Evolutionary conservation across 2,797 vertebrate genomes (phyloP), one percentile per base, ranked within the genome.

Genomic region (Delichon dasypus): DNA sequence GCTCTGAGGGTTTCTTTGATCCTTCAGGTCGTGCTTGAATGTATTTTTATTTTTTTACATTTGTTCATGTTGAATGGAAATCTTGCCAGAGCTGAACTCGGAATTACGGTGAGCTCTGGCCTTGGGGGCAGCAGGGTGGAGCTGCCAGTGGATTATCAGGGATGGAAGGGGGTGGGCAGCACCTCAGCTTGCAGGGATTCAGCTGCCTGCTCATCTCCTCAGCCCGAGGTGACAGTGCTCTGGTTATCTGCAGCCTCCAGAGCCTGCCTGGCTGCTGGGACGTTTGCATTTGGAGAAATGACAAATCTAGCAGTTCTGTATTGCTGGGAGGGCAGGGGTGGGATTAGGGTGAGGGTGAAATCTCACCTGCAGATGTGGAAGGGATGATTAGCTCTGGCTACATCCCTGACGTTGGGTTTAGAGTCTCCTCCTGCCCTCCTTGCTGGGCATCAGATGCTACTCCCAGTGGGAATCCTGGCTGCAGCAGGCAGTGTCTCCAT

Each of bases 161-260:
- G 68, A 3, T 44, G 20, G 53, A 44, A 68, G 44, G 45, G 50
- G 61, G 25, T 29, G 62, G 50, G 71, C 19, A 36, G 57, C 51
- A 17, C 48, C 44, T 72, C 80, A 4, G 42, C 19, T 61, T 22
- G 78, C 10, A 26, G 26, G 64, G 55, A 57, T 93, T 72, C 45
- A 34, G 21, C 74, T 72, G 25, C 64, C 67, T 57, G n/a, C 4
- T 73, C 36, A 7, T 68, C 55, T 15, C 77, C 58, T 36, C 45
- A 85, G 78, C 77, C 83, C 2, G 51, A 71, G 90, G 76, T 91
- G 67, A 45, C 79, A 11, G 53, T 16, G 10, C 73, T 38, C 3
- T 11, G 9, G 44, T 95, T 94, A 87, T 90, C 91, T 84, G 11
- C n/a, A 72, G 1, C 65, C 71, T 73, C 4, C 90, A 95, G 79